phyloP scores from a whole-genome alignment of 2,113 vertebrate genomes.

The Pollimyrus isidori region DNA sequence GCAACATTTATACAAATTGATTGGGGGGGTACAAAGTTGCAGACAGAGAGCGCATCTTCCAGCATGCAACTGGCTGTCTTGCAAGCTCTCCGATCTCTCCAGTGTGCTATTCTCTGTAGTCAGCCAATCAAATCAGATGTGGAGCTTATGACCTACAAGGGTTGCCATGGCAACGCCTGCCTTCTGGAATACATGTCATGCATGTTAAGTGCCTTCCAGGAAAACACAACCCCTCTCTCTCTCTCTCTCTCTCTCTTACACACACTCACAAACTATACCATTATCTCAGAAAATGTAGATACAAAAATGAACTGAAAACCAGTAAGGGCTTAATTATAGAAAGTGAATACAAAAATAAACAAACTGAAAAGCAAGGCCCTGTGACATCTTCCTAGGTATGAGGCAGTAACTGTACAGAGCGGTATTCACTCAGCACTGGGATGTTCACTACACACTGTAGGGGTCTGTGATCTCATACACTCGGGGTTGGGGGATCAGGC shows the following conservation, averaged over 20 bases:
- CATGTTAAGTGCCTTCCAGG: constrained; percentile 78
- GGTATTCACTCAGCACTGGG: constrained; percentile 16
- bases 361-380: not conserved
- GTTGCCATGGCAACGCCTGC: constrained; percentile 83
- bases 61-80: constrained; percentile 15
- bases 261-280: constrained; percentile 15
- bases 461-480: not conserved
- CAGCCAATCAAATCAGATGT: constrained; percentile 76
- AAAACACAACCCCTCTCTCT: constrained; percentile 21
- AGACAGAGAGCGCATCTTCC: constrained; percentile 13
- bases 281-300: not conserved
- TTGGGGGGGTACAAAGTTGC: not conserved
- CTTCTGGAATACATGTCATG: constrained; percentile 81
- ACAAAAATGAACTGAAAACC: not conserved
- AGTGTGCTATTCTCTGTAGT: constrained; percentile 71
- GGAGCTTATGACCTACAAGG: constrained; percentile 74
- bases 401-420: constrained; percentile 17
- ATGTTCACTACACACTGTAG: not conserved
- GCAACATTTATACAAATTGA: not conserved
- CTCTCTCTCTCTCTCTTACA: not conserved
- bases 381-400: not conserved
- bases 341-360: not conserved
- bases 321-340: not conserved
- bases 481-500: not conserved
- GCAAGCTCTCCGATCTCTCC: constrained; percentile 37